phyloP scores from a whole-genome alignment of 1,140 invertebrate genomes.

The Heliconius nattereri region DNA sequence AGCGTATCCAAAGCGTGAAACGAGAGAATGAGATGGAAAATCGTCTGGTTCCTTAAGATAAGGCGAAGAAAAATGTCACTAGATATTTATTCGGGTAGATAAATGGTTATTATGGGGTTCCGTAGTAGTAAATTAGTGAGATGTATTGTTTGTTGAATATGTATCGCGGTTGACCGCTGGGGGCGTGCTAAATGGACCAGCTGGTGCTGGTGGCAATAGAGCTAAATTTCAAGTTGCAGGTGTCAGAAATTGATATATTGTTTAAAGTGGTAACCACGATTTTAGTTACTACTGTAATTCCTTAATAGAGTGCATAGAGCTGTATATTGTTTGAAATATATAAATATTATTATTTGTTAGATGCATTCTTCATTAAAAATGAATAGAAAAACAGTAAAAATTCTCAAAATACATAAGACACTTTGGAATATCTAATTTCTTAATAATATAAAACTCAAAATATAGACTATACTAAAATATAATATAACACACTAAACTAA shows the following conservation, averaged over 20 bases:
- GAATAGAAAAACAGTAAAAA: neutral
- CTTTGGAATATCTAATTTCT: too few species aligned
- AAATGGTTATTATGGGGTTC: slow-evolving; percentile 78
- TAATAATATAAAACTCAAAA: too few species aligned
- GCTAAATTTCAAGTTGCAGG: slow-evolving; percentile 22
- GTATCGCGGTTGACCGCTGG: slow-evolving; percentile 57
- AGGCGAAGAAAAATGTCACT: slow-evolving; percentile 78
- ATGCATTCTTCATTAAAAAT: neutral
- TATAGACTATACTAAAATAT: too few species aligned
- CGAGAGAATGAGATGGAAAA: slow-evolving; percentile 48
- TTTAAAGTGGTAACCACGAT: neutral
- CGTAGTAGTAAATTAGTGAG: slow-evolving; percentile 77
- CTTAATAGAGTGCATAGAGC: neutral
- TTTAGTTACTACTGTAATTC: neutral
- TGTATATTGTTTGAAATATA: too few species aligned
- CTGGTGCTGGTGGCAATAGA: neutral
- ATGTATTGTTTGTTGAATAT: slow-evolving; percentile 76
- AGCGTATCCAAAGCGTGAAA: slow-evolving; percentile 22
- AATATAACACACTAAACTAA: neutral
- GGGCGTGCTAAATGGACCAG: slow-evolving; percentile 41
- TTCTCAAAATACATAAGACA: too few species aligned
- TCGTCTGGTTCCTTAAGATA: slow-evolving; percentile 72
- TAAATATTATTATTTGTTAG: neutral
- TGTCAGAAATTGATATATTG: slow-evolving; percentile 11
- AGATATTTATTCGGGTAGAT: slow-evolving; percentile 74